Percentiles rank a stretch among this genome's conserved stretches.
Evolutionary conservation across 2,888 invertebrate species (phyloP).

Genomic region (Malthinus seriepunctatus): DNA sequence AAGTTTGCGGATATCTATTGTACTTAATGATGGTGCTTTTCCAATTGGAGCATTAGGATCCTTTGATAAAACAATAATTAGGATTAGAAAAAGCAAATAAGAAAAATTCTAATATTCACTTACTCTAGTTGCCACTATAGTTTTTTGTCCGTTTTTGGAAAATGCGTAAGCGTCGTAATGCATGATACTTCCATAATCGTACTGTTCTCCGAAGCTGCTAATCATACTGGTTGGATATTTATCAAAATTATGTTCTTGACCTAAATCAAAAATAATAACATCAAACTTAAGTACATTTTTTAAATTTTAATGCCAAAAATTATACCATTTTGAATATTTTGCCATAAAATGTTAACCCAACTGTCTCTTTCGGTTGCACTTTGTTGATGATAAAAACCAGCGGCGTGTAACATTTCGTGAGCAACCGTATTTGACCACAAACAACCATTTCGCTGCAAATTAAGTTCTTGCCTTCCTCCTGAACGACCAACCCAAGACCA

Average conservation of each 20-base stretch:
- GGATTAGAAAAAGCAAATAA: not conserved
- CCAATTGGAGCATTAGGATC: no score
- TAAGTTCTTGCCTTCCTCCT: constrained; percentile 21
- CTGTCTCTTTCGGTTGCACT: constrained; percentile 77
- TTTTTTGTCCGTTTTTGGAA: constrained; percentile 66
- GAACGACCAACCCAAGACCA: constrained; percentile 22
- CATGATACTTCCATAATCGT: constrained; percentile 75
- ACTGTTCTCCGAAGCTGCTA: constrained; percentile 67
- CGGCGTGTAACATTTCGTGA: constrained; percentile 78
- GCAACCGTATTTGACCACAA: constrained; percentile 67
- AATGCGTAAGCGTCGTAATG: constrained; percentile 72
- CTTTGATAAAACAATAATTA: no score
- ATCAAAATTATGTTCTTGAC: constrained; percentile 64
- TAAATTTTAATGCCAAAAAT: not conserved
- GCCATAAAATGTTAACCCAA: constrained; percentile 72
- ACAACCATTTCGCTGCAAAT: constrained; percentile 57
- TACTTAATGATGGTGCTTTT: no score
- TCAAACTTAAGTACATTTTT: no score
- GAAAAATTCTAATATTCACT: not conserved
- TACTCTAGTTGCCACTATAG: constrained; percentile 66
- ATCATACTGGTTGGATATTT: constrained; percentile 68
- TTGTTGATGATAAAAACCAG: constrained; percentile 86
- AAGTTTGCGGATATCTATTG: no score
- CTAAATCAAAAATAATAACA: constrained; percentile 50
- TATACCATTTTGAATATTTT: constrained; percentile 62